Percentiles rank a stretch among this genome's conserved stretches.
These are phyloP conservation scores for Nycticebus coucang DNA, from an alignment of 2,113 vertebrate species.

Conservation along the genomic window DNA sequence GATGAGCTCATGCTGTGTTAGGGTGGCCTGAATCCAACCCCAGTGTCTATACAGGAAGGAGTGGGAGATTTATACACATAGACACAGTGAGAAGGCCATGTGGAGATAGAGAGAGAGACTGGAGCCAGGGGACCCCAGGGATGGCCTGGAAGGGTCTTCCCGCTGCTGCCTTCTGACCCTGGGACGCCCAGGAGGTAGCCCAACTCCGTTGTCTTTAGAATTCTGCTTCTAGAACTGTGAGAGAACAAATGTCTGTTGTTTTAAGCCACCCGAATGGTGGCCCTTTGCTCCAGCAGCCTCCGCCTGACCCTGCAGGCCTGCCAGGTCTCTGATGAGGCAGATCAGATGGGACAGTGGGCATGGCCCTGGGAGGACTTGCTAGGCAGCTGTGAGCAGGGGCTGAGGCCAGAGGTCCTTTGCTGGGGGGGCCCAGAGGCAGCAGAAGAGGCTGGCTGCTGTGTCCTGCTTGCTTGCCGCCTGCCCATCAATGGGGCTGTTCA, in stretches of 20 bases:
- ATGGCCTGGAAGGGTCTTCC: fast-evolving
- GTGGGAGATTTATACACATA: fast-evolving
- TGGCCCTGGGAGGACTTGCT: fast-evolving
- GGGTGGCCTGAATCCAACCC: fast-evolving
- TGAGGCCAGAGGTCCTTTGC: background rate
- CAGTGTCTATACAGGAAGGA: no score
- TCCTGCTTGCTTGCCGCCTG: background rate
- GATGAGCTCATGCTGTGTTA: fast-evolving
- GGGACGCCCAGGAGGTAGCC: background rate
- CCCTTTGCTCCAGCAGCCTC: fast-evolving
- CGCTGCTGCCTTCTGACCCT: background rate
- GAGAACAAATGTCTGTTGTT: fast-evolving
- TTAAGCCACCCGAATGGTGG: fast-evolving
- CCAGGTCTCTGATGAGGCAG: fast-evolving
- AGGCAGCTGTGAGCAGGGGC: background rate
- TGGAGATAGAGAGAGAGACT: no score
- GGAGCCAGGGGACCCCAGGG: fast-evolving
- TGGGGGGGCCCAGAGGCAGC: fast-evolving
- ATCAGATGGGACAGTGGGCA: fast-evolving
- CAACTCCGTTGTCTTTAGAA: background rate
- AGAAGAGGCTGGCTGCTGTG: background rate
- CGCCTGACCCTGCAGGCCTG: fast-evolving
- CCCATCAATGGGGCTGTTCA: conserved; percentile 55
- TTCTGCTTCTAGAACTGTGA: background rate
- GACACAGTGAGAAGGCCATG: fast-evolving